Conservation (phyloP, 2,113 vertebrate species). For the Ovibos moschatus region DNA sequence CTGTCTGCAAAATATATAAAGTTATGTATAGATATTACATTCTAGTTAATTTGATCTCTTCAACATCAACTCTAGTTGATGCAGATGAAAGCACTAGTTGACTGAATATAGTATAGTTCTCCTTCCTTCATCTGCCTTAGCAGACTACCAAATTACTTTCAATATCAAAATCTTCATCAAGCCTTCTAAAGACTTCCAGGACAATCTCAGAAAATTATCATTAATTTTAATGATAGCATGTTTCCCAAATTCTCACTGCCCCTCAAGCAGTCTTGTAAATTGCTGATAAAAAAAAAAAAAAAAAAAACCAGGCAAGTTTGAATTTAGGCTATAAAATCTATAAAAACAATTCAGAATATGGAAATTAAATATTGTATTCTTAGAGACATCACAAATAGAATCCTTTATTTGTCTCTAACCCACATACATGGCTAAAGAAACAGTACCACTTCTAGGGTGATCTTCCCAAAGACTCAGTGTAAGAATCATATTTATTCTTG, state of each 20-base stretch:
- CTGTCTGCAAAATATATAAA: neutral
- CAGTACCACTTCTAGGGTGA: neutral
- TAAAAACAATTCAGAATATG: neutral
- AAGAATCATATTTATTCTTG: neutral
- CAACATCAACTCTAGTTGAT: neutral
- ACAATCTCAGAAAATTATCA: neutral
- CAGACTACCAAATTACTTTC: neutral
- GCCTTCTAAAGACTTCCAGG: neutral
- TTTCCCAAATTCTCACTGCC: neutral
- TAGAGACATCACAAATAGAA: neutral
- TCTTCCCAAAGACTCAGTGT: neutral
- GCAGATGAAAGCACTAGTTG: neutral
- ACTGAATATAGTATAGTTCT: neutral
- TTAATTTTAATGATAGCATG: neutral
- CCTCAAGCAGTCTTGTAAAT: neutral
- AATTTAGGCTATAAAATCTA: neutral
- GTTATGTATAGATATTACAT: neutral
- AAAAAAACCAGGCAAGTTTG: neutral
- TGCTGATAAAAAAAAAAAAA: neutral
- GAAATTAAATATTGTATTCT: neutral
- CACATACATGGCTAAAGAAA: neutral
- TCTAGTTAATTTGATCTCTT: neutral
- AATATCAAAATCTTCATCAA: neutral
- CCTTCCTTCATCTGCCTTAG: neutral
- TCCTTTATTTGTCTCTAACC: neutral